These are phyloP conservation scores for Zoanthus sansibaricus DNA, from an alignment of 92 coral and sea anemone genomes.

Conservation along the genomic window DNA sequence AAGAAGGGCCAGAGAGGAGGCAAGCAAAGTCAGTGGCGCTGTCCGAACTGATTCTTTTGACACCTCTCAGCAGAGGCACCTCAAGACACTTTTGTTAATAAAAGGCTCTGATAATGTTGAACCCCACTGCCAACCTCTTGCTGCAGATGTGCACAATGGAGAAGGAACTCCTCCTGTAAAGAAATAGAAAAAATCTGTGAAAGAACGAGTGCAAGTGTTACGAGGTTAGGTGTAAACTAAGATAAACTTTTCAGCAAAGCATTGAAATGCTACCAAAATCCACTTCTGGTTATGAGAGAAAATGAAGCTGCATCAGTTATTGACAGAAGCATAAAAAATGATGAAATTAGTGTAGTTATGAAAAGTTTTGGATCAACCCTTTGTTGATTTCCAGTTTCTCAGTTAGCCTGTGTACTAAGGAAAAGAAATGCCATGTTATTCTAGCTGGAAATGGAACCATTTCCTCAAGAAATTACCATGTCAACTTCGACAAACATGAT, in stretches of 20 bases:
- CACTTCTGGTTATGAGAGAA: neutral
- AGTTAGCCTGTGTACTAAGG: slow-evolving; percentile 49
- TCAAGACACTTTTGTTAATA: no score
- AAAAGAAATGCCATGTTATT: slow-evolving; percentile 53
- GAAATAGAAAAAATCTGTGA: neutral
- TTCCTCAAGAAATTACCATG: slow-evolving; percentile 16
- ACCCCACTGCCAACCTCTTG: no score
- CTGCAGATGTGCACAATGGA: neutral
- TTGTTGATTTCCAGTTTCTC: slow-evolving; percentile 45
- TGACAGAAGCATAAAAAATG: neutral
- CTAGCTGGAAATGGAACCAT: slow-evolving; percentile 55
- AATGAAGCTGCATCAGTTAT: neutral
- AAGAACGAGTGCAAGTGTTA: slow-evolving; percentile 32
- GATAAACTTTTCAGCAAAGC: slow-evolving; percentile 47
- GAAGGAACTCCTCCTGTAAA: slow-evolving; percentile 1
- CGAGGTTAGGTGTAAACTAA: slow-evolving; percentile 15
- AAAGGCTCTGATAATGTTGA: no score
- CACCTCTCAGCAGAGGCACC: no score
- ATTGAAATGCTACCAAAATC: slow-evolving; percentile 40
- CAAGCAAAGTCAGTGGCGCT: no score
- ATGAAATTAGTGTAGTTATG: slow-evolving; percentile 28
- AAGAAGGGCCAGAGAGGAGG: no score
- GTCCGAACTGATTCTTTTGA: no score
- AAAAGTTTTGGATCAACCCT: slow-evolving; percentile 51
- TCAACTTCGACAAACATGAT: neutral